These are phyloP conservation scores for Etheostoma spectabile DNA, from an alignment of 2,113 vertebrate species.

Conservation along the genomic window DNA sequence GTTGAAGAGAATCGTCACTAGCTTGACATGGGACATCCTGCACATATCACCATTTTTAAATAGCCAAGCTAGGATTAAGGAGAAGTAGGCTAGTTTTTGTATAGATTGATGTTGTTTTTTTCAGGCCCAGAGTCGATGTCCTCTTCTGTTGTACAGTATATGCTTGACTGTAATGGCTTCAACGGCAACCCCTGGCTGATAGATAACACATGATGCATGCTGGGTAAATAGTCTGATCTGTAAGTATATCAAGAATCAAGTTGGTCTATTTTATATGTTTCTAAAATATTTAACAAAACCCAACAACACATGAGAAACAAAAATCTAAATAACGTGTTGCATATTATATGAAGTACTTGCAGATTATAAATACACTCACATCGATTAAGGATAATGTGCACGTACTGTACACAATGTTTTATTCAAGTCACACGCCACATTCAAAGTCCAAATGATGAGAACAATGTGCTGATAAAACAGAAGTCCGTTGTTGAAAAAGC, in stretches of 20 bases:
- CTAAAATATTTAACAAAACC: neutral
- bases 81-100: too few relatives aligned
- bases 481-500: constrained; percentile 51
- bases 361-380: neutral
- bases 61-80: too few relatives aligned
- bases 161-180: neutral
- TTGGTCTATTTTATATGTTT: neutral
- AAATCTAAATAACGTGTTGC: neutral
- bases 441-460: constrained; percentile 27
- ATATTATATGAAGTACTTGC: neutral
- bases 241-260: neutral
- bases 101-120: too few relatives aligned
- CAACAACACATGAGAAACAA: neutral
- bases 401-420: constrained; percentile 40
- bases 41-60: too few relatives aligned
- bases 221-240: neutral
- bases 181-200: neutral
- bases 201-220: neutral
- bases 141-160: too few relatives aligned
- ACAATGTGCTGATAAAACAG: constrained; percentile 59
- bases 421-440: constrained; percentile 33
- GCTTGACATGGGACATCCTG: too few relatives aligned
- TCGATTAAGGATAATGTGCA: neutral
- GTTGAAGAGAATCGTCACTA: too few relatives aligned
- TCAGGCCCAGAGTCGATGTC: too few relatives aligned